These are phyloP conservation scores for Tethea ocularis DNA, from an alignment of 2,888 invertebrate species.

Conservation along the genomic window DNA sequence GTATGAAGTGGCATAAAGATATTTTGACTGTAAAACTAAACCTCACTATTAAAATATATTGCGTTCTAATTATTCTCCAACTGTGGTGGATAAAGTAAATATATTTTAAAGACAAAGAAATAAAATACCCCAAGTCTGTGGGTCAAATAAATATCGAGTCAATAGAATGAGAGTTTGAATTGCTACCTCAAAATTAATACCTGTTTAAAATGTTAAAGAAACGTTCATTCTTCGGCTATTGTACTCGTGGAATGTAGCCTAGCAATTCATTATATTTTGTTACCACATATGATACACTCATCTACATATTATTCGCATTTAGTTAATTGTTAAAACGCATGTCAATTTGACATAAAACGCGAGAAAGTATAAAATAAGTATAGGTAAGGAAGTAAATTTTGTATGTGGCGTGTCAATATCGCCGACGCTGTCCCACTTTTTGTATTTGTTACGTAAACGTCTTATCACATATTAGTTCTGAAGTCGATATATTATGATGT, in stretches of 20 bases:
- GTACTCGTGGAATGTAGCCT: neutral
- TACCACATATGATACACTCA: neutral
- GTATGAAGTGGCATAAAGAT: too few relatives aligned
- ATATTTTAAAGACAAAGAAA: too few relatives aligned
- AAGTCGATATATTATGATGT: slow-evolving; percentile 42
- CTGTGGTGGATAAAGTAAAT: too few relatives aligned
- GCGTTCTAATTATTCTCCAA: too few relatives aligned
- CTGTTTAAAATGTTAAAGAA: too few relatives aligned
- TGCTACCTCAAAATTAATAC: too few relatives aligned
- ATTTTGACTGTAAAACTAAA: too few relatives aligned
- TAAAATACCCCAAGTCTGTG: too few relatives aligned
- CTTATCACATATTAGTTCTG: slow-evolving; percentile 43
- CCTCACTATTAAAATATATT: too few relatives aligned
- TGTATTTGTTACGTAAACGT: slow-evolving; percentile 44
- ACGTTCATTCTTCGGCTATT: too few relatives aligned
- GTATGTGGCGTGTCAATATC: slow-evolving; percentile 39
- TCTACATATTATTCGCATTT: slow-evolving; percentile 6
- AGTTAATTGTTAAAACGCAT: slow-evolving; percentile 24
- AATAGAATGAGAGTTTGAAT: too few relatives aligned
- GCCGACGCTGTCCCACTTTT: slow-evolving; percentile 52
- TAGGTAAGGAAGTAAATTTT: slow-evolving; percentile 36
- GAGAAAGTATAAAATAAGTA: slow-evolving; percentile 39
- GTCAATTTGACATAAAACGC: slow-evolving; percentile 42
- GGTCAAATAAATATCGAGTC: too few relatives aligned
- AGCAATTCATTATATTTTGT: neutral